Base-by-base conservation (phyloP, 2,888 invertebrate species). In the Herminia tarsipennalis region DNA sequence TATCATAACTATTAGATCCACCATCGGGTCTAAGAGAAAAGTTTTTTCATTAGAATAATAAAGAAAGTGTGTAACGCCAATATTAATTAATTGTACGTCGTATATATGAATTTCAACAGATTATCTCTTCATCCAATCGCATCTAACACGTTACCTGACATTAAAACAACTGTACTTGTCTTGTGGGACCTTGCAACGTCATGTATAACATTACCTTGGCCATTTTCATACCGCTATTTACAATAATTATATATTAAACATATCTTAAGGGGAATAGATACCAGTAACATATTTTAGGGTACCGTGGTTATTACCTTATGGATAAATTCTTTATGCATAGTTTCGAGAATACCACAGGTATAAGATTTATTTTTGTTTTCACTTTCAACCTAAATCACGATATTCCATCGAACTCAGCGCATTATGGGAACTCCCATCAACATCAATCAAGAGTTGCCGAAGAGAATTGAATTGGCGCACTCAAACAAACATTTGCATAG, bases 401-500 rank as follows among this genome's bases (percentile, higher is more conserved):
- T 32, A 24, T 18, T 8, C 20, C 8, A 9, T 40, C 64, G 62
- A 66, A 64, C 63, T 56, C 66, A 49, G 54, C 50, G 37, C 34
- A 12, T 25, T 42, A 21, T 63, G 64, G 70, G 60, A 67, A 57
- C 51, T 56, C 59, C 55, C 61, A 72, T 73, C 61, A 68, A 69
- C 73, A 70, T 70, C 67, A 70, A 76, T 76, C 76, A 76, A 73
- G 64, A 76, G 63, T 64, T 50, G 58, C 71, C 70, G 65, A 70
- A 63, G 73, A 81, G 66, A 76, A 78, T 74, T 70, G 70, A 77
- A 75, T 77, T 75, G 71, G 63, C 67, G 75, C 73, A 78, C 71
- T 81, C 76, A 80, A 82, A 79, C 69, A 73, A 76, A 78, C 81
- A 83, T 83, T 88, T 85, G 83, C 80, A 79, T 76, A 56, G 71